Percentiles rank a stretch among this genome's conserved stretches.
Conservation (phyloP, 2,888 invertebrate genomes). For the Cacoxenus indagator region DNA sequence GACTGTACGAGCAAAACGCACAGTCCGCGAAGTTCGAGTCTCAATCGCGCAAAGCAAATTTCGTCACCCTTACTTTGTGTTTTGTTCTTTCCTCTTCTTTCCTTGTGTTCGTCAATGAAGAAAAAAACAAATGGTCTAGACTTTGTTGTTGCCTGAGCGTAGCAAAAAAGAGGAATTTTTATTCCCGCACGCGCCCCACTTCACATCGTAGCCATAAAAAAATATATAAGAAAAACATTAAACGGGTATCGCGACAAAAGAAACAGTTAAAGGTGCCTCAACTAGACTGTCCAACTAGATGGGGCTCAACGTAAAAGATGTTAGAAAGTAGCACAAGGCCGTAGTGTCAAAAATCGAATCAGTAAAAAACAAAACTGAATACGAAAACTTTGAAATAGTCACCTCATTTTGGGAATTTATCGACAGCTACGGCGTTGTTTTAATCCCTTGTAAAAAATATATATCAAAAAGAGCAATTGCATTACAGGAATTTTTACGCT, state of each 20-base stretch:
- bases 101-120: too few species aligned
- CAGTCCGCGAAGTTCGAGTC: too few species aligned
- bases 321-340: neutral
- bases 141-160: too few species aligned
- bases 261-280: neutral
- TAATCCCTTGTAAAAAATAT: neutral
- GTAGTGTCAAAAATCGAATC: neutral
- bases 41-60: too few species aligned
- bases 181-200: too few species aligned
- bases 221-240: neutral
- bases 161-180: too few species aligned
- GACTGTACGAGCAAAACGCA: too few species aligned
- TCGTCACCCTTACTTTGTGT: too few species aligned
- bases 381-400: neutral
- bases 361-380: neutral
- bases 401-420: neutral
- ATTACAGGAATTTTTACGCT: conserved; percentile 2
- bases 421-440: too few species aligned
- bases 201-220: too few species aligned
- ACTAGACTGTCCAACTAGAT: neutral
- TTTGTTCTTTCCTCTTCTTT: too few species aligned
- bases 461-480: neutral
- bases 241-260: neutral
- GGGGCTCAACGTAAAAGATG: neutral
- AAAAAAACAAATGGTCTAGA: too few species aligned